A percentile compares a stretch with the other conserved stretches of the same genome.
phyloP scores from a whole-genome alignment of 2,113 vertebrate species.

The Manacus vitellinus region DNA sequence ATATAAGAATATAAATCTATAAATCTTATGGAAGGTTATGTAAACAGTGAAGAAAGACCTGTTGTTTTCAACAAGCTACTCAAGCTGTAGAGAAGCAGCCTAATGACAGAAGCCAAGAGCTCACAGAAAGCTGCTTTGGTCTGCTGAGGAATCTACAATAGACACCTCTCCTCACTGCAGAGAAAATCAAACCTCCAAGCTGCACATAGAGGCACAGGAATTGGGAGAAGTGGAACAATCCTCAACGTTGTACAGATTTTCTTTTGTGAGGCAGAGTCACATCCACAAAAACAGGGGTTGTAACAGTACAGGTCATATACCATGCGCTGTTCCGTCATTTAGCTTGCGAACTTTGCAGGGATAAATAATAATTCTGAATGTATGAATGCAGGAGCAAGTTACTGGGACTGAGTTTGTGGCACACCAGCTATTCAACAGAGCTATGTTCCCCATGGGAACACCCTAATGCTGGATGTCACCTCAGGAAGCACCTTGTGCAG shows the following conservation, averaged over 20 bases:
- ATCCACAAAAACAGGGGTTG: not conserved
- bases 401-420: not conserved
- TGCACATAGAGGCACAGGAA: accelerated
- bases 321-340: not conserved
- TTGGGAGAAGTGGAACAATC: accelerated
- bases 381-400: not conserved
- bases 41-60: not conserved
- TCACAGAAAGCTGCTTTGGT: not conserved
- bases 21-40: not conserved
- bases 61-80: not conserved
- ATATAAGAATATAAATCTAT: not conserved
- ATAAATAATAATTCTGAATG: not conserved
- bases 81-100: not conserved
- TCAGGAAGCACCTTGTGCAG: not conserved
- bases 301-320: not conserved
- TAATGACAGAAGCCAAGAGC: not conserved
- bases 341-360: not conserved
- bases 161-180: not conserved
- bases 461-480: too few relatives aligned
- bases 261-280: not conserved
- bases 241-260: not conserved
- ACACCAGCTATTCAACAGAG: not conserved
- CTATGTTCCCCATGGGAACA: not conserved
- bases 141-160: not conserved
- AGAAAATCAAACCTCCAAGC: not conserved